Evolutionary conservation across 2,888 invertebrate genomes (phyloP).

Genomic region (Pristionchus mayeri): DNA sequence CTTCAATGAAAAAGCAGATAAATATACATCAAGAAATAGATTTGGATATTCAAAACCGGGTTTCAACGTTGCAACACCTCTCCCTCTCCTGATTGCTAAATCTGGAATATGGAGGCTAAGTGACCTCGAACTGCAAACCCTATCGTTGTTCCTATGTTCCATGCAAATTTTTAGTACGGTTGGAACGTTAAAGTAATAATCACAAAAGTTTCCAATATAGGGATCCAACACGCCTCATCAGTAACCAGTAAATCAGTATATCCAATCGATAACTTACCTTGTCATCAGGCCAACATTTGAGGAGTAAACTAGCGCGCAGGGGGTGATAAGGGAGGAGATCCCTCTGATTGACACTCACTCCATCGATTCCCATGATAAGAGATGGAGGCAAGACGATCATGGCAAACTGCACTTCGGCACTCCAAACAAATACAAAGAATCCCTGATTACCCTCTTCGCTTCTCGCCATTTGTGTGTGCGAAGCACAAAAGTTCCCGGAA

Average conservation of each 20-base stretch:
- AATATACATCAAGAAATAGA: no score
- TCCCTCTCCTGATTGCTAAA: no score
- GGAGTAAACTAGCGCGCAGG: not conserved
- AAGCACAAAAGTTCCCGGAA: not conserved
- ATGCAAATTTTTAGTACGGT: no score
- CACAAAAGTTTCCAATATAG: no score
- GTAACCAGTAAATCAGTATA: not conserved
- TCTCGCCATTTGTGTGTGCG: not conserved
- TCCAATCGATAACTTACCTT: conserved; percentile 15
- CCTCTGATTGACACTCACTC: conserved; percentile 35
- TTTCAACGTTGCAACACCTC: no score
- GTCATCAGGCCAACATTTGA: conserved; percentile 28
- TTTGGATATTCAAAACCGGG: no score
- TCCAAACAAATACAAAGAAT: no score
- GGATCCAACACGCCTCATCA: no score
- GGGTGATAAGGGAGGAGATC: conserved; percentile 32
- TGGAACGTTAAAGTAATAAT: no score
- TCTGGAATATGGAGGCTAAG: no score
- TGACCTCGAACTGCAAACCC: no score
- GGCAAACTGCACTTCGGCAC: conserved; percentile 36
- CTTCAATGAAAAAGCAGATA: not conserved
- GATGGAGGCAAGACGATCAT: not conserved
- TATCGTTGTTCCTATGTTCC: no score
- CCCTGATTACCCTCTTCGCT: conserved; percentile 11
- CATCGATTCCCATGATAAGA: conserved; percentile 44